These are phyloP conservation scores for Drosophila neonasuta DNA, from an alignment of 2,888 invertebrate genomes.

Conservation along the genomic window DNA sequence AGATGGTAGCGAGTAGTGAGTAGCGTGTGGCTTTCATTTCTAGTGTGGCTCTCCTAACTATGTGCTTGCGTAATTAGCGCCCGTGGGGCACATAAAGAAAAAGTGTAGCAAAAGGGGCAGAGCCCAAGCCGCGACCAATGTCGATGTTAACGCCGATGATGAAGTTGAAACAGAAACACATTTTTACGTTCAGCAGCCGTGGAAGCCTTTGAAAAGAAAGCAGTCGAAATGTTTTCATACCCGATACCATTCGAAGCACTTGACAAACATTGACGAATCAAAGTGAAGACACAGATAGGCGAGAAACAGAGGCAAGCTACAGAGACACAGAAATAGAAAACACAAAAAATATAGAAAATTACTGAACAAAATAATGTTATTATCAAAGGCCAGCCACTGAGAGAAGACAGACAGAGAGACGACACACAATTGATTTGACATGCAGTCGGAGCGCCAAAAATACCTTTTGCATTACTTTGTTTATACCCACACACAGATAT, in stretches of 20 bases:
- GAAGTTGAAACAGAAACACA: constrained; percentile 20
- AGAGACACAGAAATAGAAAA: constrained; percentile 28
- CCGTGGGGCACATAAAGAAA: constrained; percentile 44
- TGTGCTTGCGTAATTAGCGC: constrained; percentile 72
- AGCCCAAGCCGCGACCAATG: constrained; percentile 18
- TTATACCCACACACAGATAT: constrained; percentile 38
- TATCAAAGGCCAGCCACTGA: constrained; percentile 38
- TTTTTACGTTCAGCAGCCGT: constrained; percentile 20
- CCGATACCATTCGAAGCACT: constrained; percentile 65
- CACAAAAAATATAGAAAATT: constrained; percentile 32
- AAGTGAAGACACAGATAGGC: constrained; percentile 12
- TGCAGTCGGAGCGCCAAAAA: constrained; percentile 58
- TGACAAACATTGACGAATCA: constrained; percentile 60
- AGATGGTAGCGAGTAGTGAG: constrained; percentile 28
- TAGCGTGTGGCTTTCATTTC: constrained; percentile 42
- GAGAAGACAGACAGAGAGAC: constrained; percentile 22
- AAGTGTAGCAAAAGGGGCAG: constrained; percentile 57
- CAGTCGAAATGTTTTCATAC: constrained; percentile 51
- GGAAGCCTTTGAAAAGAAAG: constrained; percentile 51
- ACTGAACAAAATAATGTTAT: constrained; percentile 58
- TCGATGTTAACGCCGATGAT: constrained; percentile 1
- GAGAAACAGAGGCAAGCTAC: not conserved
- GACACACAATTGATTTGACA: constrained; percentile 73
- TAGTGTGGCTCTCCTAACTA: constrained; percentile 27
- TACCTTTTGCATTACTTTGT: constrained; percentile 61